A percentile compares a stretch with the other conserved stretches of the same genome.
Conservation (phyloP, 2,797 vertebrate genomes). For the Ptychadena robeensis region DNA sequence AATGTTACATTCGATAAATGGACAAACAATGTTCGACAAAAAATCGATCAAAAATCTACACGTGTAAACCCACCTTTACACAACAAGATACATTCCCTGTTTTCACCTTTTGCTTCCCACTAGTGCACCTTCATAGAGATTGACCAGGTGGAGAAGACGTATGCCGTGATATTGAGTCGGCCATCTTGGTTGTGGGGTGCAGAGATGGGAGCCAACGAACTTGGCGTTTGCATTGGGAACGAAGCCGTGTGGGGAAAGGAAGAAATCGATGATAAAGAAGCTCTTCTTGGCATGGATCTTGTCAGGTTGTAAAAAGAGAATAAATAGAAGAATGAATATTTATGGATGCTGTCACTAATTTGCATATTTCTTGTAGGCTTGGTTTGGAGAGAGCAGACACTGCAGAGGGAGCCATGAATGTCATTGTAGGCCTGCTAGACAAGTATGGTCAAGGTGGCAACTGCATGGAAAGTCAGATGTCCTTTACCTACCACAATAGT, state of each 20-base stretch:
- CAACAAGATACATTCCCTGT: neutral
- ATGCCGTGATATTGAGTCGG: conserved; percentile 89
- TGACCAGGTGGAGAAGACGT: conserved; percentile 82
- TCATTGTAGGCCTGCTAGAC: conserved; percentile 87
- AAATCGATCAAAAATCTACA: too few relatives aligned
- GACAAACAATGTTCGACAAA: too few relatives aligned
- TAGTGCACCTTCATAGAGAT: conserved; percentile 93
- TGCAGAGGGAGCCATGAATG: conserved; percentile 85
- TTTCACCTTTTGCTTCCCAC: neutral
- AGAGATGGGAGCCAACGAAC: conserved; percentile 97
- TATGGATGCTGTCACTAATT: neutral
- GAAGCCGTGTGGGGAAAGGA: conserved; percentile 97
- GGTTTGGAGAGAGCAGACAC: conserved; percentile 92
- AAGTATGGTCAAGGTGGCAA: conserved; percentile 92
- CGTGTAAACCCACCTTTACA: too few relatives aligned
- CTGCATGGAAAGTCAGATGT: conserved; percentile 86
- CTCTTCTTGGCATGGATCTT: conserved; percentile 96
- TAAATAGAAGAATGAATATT: neutral
- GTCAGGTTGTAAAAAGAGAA: conserved; percentile 79
- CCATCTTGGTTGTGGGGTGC: conserved; percentile 98
- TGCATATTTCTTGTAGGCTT: conserved; percentile 76
- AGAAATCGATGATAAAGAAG: conserved; percentile 78
- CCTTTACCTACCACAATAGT: conserved; percentile 95
- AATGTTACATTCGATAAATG: too few relatives aligned
- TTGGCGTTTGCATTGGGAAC: conserved; percentile 95